Evolutionary conservation across 2,113 vertebrate species (phyloP).

Genomic region (Haplotaxodon microlepis): DNA sequence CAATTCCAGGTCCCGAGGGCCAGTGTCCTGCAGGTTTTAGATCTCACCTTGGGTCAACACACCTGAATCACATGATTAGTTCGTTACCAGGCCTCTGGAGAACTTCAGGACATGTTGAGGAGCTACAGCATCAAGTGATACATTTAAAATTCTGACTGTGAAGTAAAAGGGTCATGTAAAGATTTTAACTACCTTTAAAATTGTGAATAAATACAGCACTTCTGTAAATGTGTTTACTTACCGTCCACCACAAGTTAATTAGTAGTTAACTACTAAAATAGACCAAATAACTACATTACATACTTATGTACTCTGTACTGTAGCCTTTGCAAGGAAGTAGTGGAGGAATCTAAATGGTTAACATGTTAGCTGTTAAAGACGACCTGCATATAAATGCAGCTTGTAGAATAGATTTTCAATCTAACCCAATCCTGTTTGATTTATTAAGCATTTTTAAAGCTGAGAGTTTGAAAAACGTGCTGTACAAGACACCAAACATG

Average conservation of each 20-base stretch:
- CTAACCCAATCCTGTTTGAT: not conserved
- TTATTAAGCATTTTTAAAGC: rapidly evolving
- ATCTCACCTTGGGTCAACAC: too few species aligned
- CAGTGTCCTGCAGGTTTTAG: too few species aligned
- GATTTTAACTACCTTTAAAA: not conserved
- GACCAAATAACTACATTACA: not conserved
- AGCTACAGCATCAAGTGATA: not conserved
- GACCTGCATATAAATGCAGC: rapidly evolving
- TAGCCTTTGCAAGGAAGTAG: not conserved
- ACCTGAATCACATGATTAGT: too few species aligned
- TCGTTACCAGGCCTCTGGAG: too few species aligned
- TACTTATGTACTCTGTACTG: not conserved
- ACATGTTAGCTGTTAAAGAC: not conserved
- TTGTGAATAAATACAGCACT: rapidly evolving
- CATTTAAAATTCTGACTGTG: not conserved
- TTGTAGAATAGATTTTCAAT: not conserved
- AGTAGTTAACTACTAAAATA: not conserved
- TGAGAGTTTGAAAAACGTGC: not conserved
- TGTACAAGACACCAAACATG: not conserved
- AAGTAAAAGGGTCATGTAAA: not conserved
- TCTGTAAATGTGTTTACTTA: not conserved
- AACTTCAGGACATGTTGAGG: too few species aligned
- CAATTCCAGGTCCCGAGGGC: too few species aligned
- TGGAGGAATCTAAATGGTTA: not conserved
- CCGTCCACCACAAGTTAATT: not conserved